Conservation (phyloP, 2,113 vertebrate genomes). For the Procavia capensis region DNA sequence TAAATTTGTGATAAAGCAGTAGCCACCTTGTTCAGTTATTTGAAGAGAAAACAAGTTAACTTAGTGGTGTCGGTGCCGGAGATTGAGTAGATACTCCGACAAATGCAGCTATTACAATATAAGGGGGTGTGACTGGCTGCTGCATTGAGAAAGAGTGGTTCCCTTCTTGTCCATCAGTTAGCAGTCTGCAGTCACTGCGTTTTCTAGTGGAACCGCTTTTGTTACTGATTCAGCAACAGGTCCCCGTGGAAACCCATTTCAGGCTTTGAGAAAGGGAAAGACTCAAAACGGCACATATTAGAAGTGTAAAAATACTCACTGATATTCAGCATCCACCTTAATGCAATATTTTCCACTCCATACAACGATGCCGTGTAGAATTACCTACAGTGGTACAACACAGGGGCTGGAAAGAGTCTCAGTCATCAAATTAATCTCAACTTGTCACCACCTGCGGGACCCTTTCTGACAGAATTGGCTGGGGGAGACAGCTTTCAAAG, state of each 20-base stretch:
- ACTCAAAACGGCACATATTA: neutral
- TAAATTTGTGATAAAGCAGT: neutral
- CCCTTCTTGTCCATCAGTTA: neutral
- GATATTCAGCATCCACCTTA: neutral
- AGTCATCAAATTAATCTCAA: neutral
- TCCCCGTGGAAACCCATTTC: neutral
- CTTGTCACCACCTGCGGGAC: neutral
- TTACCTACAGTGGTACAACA: neutral
- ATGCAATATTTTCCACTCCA: neutral
- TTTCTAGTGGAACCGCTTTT: neutral
- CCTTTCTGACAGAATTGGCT: neutral
- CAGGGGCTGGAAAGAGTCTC: neutral
- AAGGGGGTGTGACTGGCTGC: too few relatives aligned
- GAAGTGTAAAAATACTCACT: constrained; percentile 17
- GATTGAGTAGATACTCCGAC: neutral
- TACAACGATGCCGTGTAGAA: neutral
- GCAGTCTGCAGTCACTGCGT: neutral
- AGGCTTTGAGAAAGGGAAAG: neutral
- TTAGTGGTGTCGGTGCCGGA: too few relatives aligned
- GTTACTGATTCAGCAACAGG: neutral
- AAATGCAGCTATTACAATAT: neutral
- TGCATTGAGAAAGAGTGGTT: neutral
- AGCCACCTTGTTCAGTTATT: neutral
- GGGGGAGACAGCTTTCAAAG: neutral
- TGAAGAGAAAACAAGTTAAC: neutral